Base-by-base conservation (phyloP, 2,888 invertebrate species). In the Malacosoma neustria region DNA sequence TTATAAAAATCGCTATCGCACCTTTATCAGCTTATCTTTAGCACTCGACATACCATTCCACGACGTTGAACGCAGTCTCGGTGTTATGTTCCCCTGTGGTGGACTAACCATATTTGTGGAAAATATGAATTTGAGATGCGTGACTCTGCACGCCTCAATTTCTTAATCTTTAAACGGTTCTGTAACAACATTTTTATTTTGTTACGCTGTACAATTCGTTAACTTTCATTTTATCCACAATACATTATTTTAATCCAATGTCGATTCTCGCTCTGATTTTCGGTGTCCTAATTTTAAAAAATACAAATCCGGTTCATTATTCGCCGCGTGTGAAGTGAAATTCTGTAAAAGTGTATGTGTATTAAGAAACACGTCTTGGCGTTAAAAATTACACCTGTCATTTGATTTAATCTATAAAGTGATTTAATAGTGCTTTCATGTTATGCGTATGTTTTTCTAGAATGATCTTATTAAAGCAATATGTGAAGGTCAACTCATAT, bases 1-100 rank as follows among this genome's bases (percentile, higher is more conserved):
- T 22, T 5, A 29, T 36, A 14, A 62, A 71, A 70, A 61, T 67
- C 56, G 56, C 61, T 82, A 81, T 81, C 80, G 73, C 61, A 37
- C 45, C 57, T 62, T 85, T 84, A 85, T 85, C 85, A 80, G 79
- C 79, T 81, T 84, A 84, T 85, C 84, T 77, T 47, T 47, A 49
- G 54, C 63, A 62, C 71, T 70, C 66, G 59, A 68, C 72, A 64
- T 76, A 72, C 79, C 70, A 76, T 79, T 76, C 72, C 61, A 71
- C 63, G 68, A 52, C 59, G 63, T 61, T 58, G 57, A 52, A 56
- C 64, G 62, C 66, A 68, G 65, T 60, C 63, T 48, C 73, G 77
- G 75, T 77, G 54, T 61, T 59, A 59, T 54, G 51, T 51, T 60
- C 55, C 67, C 68, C 59, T 61, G 62, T 61, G 63, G 53, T 56